A percentile compares a stretch with the other conserved stretches of the same genome.
phyloP scores from a whole-genome alignment of 2,888 invertebrate species.

The Microplitis manilae region DNA sequence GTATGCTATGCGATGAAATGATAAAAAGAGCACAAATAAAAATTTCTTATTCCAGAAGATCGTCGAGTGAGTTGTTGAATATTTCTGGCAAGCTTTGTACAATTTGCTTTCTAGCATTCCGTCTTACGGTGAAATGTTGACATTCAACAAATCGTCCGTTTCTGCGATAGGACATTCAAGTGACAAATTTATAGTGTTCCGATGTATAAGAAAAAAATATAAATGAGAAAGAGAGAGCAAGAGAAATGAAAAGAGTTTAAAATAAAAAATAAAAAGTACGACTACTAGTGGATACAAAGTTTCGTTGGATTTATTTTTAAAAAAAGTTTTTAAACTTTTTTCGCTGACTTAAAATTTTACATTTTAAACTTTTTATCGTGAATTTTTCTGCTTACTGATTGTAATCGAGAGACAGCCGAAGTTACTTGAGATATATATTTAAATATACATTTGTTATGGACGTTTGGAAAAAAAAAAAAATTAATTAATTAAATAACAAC shows the following conservation, averaged over 20 bases:
- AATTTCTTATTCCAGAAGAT: background rate
- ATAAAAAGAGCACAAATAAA: background rate
- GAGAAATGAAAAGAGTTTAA: background rate
- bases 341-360: background rate
- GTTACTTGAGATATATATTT: background rate
- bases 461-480: background rate
- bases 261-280: background rate
- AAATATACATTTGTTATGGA: background rate
- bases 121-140: conserved; percentile 50
- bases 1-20: background rate
- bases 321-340: background rate
- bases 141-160: conserved; percentile 63
- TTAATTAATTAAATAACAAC: background rate
- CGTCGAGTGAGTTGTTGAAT: conserved; percentile 8
- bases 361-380: background rate
- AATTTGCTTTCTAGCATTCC: conserved; percentile 33
- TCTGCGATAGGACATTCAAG: conserved; percentile 48
- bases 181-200: conserved; percentile 25
- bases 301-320: background rate
- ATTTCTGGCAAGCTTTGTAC: conserved; percentile 35
- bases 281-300: background rate
- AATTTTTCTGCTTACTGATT: background rate
- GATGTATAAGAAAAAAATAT: conserved; percentile 9
- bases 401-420: background rate
- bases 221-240: background rate